These are phyloP conservation scores for Eupithecia pulchellata DNA, from an alignment of 2,888 invertebrate species.

Conservation along the genomic window DNA sequence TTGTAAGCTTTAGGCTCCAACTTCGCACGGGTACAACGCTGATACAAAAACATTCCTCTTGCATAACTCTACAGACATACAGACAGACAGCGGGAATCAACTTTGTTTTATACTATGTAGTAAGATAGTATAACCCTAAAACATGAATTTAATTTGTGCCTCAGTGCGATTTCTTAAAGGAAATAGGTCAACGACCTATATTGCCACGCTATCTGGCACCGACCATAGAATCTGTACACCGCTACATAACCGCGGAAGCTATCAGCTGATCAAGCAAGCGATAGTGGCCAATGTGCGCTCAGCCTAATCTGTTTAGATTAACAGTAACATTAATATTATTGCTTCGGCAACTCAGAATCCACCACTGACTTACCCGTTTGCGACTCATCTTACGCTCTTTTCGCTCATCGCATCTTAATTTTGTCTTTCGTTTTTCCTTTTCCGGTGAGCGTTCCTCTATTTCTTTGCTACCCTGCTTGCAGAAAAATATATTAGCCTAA, in stretches of 20 bases:
- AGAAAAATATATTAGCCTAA: slow-evolving; percentile 42
- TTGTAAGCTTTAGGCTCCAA: no score
- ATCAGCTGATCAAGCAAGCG: neutral
- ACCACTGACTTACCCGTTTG: slow-evolving; percentile 87
- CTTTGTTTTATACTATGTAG: no score
- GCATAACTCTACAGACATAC: no score
- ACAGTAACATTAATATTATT: neutral
- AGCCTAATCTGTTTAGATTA: neutral
- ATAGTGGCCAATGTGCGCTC: neutral
- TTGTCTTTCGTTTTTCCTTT: slow-evolving; percentile 91
- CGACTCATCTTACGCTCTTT: slow-evolving; percentile 93
- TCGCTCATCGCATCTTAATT: slow-evolving; percentile 83
- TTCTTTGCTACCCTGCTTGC: slow-evolving; percentile 84
- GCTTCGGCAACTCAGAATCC: neutral
- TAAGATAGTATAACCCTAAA: no score
- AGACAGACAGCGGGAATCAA: no score
- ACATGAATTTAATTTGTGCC: no score
- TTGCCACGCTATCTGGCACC: no score
- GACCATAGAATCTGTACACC: no score
- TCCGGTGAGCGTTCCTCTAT: slow-evolving; percentile 86
- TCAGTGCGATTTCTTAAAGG: no score
- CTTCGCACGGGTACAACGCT: no score
- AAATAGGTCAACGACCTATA: no score
- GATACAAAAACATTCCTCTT: no score
- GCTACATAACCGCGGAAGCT: neutral